Percentiles rank a stretch among this genome's conserved stretches.
phyloP scores from a whole-genome alignment of 2,113 vertebrate species.

The Erinaceus europaeus region DNA sequence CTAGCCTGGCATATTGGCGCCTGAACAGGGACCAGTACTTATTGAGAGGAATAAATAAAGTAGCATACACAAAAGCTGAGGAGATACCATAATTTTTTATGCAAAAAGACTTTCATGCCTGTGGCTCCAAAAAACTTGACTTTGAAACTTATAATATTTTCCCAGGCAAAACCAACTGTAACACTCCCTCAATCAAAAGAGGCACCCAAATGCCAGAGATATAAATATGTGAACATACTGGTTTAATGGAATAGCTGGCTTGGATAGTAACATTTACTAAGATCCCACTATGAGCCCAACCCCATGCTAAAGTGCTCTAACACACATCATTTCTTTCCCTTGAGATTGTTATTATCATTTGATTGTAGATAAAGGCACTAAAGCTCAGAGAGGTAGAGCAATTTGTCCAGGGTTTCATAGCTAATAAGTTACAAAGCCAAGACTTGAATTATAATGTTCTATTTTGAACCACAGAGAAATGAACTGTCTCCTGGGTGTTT shows the following conservation, averaged over 20 bases:
- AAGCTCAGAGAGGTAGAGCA: neutral
- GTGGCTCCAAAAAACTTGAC: too few species aligned
- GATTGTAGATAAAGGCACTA: neutral
- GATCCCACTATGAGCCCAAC: neutral
- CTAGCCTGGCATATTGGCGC: too few species aligned
- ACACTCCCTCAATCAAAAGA: neutral
- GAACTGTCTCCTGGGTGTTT: neutral
- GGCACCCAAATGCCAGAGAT: neutral
- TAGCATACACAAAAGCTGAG: too few species aligned
- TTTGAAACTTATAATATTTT: neutral
- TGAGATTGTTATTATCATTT: neutral
- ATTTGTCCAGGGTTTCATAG: neutral
- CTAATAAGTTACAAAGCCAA: neutral
- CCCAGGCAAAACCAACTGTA: neutral
- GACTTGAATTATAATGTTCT: neutral
- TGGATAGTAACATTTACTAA: neutral
- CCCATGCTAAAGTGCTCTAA: too few species aligned
- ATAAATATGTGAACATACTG: neutral
- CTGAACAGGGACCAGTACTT: too few species aligned
- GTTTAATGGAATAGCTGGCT: neutral
- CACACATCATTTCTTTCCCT: neutral
- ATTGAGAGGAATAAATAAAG: neutral
- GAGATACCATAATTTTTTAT: too few species aligned
- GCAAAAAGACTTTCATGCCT: too few species aligned
- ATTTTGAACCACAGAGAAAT: neutral